These are phyloP conservation scores for Fratercula arctica DNA, from an alignment of 2,797 vertebrate species.

Conservation along the genomic window DNA sequence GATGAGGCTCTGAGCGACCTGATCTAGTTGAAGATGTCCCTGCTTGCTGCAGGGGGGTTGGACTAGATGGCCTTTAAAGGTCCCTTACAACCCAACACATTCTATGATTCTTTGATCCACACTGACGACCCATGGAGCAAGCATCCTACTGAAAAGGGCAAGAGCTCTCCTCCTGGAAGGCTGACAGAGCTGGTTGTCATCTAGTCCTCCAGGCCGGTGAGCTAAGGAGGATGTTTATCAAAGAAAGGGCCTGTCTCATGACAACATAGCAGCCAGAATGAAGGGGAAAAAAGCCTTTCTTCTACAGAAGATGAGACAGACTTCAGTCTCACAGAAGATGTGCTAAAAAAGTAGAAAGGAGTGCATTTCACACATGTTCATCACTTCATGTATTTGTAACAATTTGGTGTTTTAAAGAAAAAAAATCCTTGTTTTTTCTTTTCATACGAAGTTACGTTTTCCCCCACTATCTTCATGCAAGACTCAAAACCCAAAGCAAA, in stretches of 20 bases:
- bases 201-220: not conserved
- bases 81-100: too few relatives aligned
- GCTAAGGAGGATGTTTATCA: not conserved
- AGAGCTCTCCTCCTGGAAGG: not conserved
- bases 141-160: not conserved
- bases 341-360: not conserved
- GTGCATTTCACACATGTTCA: not conserved
- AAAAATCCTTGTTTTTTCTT: not conserved
- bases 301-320: not conserved
- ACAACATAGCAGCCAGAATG: not conserved
- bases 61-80: too few relatives aligned
- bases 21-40: too few relatives aligned
- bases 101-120: too few relatives aligned
- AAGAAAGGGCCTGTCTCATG: not conserved
- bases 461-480: not conserved
- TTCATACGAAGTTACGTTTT: not conserved
- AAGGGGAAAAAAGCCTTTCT: not conserved
- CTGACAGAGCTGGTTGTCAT: not conserved
- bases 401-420: not conserved
- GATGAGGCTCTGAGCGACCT: too few relatives aligned
- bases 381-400: accelerated
- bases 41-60: too few relatives aligned
- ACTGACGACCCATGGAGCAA: accelerated
- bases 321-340: not conserved
- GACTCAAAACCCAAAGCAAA: not conserved